phyloP scores from a whole-genome alignment of 2,113 vertebrate genomes.

The Salminus brasiliensis region DNA sequence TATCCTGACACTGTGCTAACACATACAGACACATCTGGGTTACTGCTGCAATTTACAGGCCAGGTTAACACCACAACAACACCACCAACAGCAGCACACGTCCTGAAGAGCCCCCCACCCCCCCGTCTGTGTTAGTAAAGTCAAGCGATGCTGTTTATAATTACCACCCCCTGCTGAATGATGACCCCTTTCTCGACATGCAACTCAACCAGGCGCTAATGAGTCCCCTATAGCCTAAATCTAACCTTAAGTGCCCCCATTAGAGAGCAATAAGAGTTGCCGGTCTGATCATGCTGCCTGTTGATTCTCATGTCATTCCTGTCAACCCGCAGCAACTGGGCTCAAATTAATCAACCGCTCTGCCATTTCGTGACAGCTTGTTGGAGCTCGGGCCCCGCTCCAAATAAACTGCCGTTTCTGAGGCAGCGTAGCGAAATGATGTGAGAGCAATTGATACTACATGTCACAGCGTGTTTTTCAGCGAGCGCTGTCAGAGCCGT shows the following conservation, averaged over 20 bases:
- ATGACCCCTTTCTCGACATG: neutral
- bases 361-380: slow-evolving; percentile 59
- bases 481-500: slow-evolving; percentile 50
- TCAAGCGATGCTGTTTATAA: neutral
- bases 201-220: neutral
- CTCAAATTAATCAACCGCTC: slow-evolving; percentile 56
- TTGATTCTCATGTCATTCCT: slow-evolving; percentile 52
- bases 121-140: neutral
- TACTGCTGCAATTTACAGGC: too few species aligned
- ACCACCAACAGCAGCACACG: neutral
- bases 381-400: slow-evolving; percentile 36
- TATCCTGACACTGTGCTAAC: too few species aligned
- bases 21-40: too few species aligned
- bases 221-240: slow-evolving; percentile 8
- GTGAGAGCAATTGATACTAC: slow-evolving; percentile 46
- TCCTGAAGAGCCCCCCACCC: too few species aligned
- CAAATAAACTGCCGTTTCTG: slow-evolving; percentile 57
- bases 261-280: slow-evolving; percentile 11
- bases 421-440: slow-evolving; percentile 21
- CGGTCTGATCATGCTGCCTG: slow-evolving; percentile 53
- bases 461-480: slow-evolving; percentile 63
- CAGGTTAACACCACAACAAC: neutral
- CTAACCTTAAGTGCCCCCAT: slow-evolving; percentile 28
- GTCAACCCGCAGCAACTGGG: slow-evolving; percentile 59
- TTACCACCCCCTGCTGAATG: neutral